Evolutionary conservation across 2,888 invertebrate genomes (phyloP).

Genomic region (Enchytraeus crypticus): DNA sequence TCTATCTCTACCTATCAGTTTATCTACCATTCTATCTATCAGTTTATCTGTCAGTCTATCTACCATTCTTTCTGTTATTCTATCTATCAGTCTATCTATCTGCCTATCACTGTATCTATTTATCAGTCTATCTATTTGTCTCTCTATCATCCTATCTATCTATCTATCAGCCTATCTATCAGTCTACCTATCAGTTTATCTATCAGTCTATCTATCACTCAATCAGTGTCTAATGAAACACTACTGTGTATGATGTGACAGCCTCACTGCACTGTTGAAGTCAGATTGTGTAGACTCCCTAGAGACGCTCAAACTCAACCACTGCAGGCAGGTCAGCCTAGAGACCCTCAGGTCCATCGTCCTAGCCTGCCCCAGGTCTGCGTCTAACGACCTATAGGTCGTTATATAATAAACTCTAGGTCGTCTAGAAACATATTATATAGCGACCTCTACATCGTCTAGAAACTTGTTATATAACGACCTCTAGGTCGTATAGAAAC

Average conservation of each 20-base stretch:
- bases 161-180: background rate
- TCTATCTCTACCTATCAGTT: no score
- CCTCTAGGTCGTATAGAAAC: no score
- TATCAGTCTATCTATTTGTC: background rate
- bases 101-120: background rate
- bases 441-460: no score
- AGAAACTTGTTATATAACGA: no score
- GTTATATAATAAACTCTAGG: no score
- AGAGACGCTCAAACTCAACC: slow-evolving; percentile 41
- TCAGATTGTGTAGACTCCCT: slow-evolving; percentile 22
- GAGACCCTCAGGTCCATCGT: slow-evolving; percentile 34
- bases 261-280: background rate
- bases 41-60: no score
- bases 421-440: no score
- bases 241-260: background rate
- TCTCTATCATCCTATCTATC: background rate
- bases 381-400: no score
- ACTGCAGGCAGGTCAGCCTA: slow-evolving; percentile 36
- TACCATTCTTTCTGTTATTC: no score
- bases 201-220: background rate
- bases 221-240: background rate
- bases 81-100: background rate
- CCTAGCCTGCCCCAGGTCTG: slow-evolving; percentile 36
- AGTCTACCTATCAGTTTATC: background rate
- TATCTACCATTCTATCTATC: no score